These are phyloP conservation scores for Cetoscarus ocellatus DNA, from an alignment of 2,797 vertebrate species.

Conservation along the genomic window DNA sequence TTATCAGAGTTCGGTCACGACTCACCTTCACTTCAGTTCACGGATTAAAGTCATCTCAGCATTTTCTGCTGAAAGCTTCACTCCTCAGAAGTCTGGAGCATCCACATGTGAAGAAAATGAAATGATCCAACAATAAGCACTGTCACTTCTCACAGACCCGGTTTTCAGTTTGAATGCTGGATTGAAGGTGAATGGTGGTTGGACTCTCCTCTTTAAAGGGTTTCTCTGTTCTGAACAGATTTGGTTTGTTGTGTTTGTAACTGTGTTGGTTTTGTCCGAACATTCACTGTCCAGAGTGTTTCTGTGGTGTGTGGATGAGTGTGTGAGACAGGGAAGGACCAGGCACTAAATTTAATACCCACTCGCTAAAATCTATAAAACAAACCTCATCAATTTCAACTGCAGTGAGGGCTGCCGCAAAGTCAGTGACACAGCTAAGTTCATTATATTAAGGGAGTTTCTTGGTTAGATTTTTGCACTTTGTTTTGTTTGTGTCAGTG, in stretches of 20 bases:
- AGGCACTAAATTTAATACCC: background rate
- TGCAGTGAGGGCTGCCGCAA: background rate
- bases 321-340: constrained; percentile 3
- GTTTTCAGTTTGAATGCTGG: background rate
- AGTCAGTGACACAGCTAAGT: background rate
- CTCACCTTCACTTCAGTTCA: constrained; percentile 9
- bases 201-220: constrained; percentile 15
- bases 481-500: too few species aligned
- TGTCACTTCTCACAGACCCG: too few species aligned
- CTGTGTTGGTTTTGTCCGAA: constrained; percentile 9
- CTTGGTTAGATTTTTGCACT: background rate
- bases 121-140: background rate
- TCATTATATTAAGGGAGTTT: too few species aligned
- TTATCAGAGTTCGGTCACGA: constrained; percentile 16
- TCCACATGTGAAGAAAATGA: background rate
- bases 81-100: too few species aligned
- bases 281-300: background rate
- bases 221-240: constrained; percentile 45
- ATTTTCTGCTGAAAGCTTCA: background rate
- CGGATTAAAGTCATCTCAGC: background rate
- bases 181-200: constrained; percentile 22
- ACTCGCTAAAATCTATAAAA: background rate
- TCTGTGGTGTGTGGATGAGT: constrained; percentile 5
- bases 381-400: background rate
- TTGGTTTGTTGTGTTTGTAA: constrained; percentile 40